Evolutionary conservation across 2,113 vertebrate genomes (phyloP).

Genomic region (Gnathonemus longibarbis): DNA sequence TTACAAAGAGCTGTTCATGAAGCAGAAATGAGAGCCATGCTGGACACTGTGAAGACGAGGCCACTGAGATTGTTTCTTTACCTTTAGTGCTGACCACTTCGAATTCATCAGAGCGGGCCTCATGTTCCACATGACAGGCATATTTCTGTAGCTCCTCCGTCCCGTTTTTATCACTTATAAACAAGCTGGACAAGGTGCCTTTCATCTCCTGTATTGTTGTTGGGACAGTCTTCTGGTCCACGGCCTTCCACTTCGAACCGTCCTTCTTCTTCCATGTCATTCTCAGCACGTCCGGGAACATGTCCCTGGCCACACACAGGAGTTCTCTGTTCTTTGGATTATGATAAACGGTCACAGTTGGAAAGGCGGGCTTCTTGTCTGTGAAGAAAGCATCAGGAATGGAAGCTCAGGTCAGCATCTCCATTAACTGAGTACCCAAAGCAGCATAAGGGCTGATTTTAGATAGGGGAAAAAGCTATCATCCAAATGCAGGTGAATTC

Average conservation of each 20-base stretch:
- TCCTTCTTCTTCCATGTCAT: slow-evolving; percentile 20
- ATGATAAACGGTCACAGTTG: slow-evolving; percentile 14
- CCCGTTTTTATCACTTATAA: background rate
- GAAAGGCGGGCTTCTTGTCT: background rate
- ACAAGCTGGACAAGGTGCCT: background rate
- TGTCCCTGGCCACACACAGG: slow-evolving; percentile 27
- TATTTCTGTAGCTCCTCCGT: background rate
- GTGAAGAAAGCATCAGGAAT: background rate
- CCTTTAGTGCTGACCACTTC: background rate
- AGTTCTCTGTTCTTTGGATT: background rate
- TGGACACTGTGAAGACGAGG: background rate
- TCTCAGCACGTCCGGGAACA: slow-evolving; percentile 29
- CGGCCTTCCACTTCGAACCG: rapidly evolving
- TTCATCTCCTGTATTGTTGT: background rate
- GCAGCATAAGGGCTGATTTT: background rate
- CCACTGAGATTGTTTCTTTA: background rate
- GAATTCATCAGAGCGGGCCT: background rate
- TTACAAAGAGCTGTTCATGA: background rate
- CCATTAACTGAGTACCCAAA: background rate
- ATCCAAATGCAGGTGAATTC: background rate
- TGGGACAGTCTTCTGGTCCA: rapidly evolving
- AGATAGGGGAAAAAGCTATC: background rate
- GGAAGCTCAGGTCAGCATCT: background rate
- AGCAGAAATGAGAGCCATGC: background rate
- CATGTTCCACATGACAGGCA: background rate